Evolutionary conservation across 2,797 vertebrate genomes (phyloP).

Genomic region (Lerista edwardsae): DNA sequence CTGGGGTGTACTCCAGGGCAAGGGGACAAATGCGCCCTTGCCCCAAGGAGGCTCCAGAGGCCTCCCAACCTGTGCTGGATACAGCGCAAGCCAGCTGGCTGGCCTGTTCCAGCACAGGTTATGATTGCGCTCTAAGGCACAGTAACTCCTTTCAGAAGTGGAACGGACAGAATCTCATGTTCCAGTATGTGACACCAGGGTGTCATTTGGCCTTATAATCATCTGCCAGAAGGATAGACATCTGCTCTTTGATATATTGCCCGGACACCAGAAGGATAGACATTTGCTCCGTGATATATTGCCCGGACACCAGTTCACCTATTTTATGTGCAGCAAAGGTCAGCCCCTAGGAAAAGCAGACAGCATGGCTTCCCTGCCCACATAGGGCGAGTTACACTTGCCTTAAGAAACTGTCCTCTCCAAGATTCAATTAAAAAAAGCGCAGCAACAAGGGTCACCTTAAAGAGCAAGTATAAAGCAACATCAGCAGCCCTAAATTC

Average conservation of each 20-base stretch:
- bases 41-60: too few relatives aligned
- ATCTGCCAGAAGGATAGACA: background rate
- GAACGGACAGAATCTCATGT: background rate
- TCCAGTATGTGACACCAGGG: background rate
- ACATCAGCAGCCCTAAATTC: conserved; percentile 2
- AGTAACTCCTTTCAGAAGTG: background rate
- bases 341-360: background rate
- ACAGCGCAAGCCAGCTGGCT: too few relatives aligned
- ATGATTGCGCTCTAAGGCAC: background rate
- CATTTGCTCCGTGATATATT: background rate
- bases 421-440: background rate
- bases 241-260: background rate
- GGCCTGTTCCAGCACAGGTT: too few relatives aligned
- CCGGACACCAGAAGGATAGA: background rate
- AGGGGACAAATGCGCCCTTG: too few relatives aligned
- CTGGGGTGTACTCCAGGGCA: too few relatives aligned
- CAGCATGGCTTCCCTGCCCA: background rate
- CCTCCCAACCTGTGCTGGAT: too few relatives aligned
- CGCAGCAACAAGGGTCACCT: background rate
- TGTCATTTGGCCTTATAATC: background rate
- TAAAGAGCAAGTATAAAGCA: conserved; percentile 12
- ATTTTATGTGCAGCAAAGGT: background rate
- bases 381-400: background rate
- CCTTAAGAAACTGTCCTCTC: conserved; percentile 1
- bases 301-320: background rate